Percentiles rank a stretch among this genome's conserved stretches.
phyloP scores from a whole-genome alignment of 64 coral and sea anemone genomes.

The Anthopleura sola region DNA sequence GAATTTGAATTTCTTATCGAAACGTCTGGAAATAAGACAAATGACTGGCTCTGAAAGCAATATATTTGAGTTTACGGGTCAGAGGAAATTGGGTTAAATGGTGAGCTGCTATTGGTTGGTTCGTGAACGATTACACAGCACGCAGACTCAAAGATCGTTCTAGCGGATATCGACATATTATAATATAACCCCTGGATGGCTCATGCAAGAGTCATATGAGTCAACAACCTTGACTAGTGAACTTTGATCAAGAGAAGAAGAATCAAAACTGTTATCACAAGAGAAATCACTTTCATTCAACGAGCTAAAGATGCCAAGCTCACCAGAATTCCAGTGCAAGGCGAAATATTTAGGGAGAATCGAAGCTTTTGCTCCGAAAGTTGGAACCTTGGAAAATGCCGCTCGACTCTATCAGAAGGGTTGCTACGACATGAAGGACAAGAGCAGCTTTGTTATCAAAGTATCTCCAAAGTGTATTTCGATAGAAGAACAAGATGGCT shows the following conservation, averaged over 20 bases:
- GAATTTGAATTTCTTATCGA: neutral
- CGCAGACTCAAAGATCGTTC: neutral
- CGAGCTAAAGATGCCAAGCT: neutral
- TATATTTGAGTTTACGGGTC: neutral
- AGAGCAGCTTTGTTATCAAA: neutral
- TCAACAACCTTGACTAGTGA: neutral
- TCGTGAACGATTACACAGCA: neutral
- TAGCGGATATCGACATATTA: neutral
- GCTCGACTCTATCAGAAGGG: conserved; percentile 55
- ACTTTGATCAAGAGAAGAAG: neutral
- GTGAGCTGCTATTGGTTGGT: neutral
- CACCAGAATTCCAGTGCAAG: neutral
- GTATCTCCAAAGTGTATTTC: conserved; percentile 23
- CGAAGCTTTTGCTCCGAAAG: conserved; percentile 35
- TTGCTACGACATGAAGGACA: conserved; percentile 22
- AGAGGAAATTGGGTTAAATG: neutral
- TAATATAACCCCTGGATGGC: neutral
- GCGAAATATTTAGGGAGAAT: conserved; percentile 37
- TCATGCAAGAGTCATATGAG: neutral
- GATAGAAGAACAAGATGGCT: neutral
- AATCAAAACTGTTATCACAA: neutral
- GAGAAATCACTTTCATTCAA: no score
- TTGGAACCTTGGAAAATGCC: conserved; percentile 49
- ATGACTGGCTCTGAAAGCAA: neutral
- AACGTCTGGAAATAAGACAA: conserved; percentile 10